Evolutionary conservation across 2,888 invertebrate genomes (phyloP), one percentile per base, ranked within the genome.

Genomic region (Crematogaster levior): DNA sequence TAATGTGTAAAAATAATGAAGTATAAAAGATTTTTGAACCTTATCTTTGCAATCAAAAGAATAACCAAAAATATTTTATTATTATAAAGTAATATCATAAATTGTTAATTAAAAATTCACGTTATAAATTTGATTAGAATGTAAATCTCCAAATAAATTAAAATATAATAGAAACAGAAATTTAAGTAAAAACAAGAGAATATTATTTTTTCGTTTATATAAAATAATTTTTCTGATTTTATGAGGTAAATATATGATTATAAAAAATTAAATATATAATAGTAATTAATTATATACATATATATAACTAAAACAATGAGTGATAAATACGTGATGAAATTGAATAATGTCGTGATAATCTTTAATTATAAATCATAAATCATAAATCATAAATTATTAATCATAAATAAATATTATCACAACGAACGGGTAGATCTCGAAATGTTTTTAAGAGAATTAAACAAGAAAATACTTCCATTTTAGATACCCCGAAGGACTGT

Each of bases 391-490:
- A 84, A 79, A 5, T 84, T 53, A 40, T 58, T 51, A 12, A 75
- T 72, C 37, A 15, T 30, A n/a, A 46, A 60, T 48, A 58, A 85
- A 82, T 85, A 66, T 88, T 81, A 77, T 82, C 18, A 10, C 9
- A 46, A 51, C 12, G 12, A 61, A 81, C 48, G 24, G 27, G 9
- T n/a, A 37, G 37, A 56, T 70, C 79, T 58, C 1, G 75, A 68
- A 79, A 68, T 79, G 66, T 79, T 43, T 46, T 66, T n/a, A 43
- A 79, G 53, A 5, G 53, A 5, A 68, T 34, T 82, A 63, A 74
- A 43, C 84, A 74, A 84, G 75, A 90, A 92, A 93, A 93, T 93
- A 92, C 93, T 93, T 92, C 86, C 90, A 92, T 92, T 85, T 48
- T 68, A 83, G 75, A 79, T 40, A 84, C 84, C 82, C 51, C 75